Percentiles rank a stretch among this genome's conserved stretches.
Conservation (phyloP, 2,113 vertebrate species). For the Sturnira hondurensis region DNA sequence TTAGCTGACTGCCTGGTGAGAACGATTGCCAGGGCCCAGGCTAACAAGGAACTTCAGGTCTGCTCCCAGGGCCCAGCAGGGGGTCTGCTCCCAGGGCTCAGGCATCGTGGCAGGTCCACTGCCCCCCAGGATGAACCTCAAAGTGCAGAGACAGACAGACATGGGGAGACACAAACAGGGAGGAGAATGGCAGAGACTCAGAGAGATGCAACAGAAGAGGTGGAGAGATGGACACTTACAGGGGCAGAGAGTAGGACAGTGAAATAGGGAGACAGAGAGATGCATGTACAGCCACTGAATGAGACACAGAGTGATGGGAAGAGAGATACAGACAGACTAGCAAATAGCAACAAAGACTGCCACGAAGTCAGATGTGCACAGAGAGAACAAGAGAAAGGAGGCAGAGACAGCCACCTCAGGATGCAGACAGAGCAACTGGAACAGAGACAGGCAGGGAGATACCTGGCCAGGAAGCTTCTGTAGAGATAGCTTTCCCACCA, state of each 20-base stretch:
- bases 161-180: too few species aligned
- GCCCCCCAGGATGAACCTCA: not conserved
- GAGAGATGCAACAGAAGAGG: not conserved
- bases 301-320: not conserved
- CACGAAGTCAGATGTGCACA: not conserved
- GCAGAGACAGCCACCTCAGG: not conserved
- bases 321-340: not conserved
- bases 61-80: not conserved
- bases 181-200: not conserved
- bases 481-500: too few species aligned
- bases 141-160: not conserved
- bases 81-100: too few species aligned
- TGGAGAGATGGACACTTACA: not conserved
- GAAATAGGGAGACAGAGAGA: not conserved
- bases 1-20: not conserved
- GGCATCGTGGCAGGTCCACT: not conserved
- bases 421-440: accelerated
- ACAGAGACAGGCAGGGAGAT: not conserved
- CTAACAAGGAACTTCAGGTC: not conserved
- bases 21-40: not conserved
- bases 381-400: not conserved
- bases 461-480: accelerated
- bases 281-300: not conserved
- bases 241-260: not conserved
- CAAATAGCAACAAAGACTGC: not conserved